These are phyloP conservation scores for Champsocephalus esox DNA, from an alignment of 2,797 vertebrate species.

Conservation along the genomic window DNA sequence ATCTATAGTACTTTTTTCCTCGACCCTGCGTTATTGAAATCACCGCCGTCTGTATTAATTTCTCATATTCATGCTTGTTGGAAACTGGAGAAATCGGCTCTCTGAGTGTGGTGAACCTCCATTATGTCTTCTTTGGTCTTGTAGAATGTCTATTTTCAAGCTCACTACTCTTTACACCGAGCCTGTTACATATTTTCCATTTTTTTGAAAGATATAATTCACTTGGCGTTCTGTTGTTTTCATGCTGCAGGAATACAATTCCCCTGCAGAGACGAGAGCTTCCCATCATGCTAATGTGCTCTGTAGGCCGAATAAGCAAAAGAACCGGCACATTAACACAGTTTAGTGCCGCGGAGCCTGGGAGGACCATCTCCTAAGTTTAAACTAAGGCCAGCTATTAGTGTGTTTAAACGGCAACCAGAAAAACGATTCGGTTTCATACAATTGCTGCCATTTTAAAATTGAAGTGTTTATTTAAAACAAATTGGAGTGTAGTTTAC, in stretches of 20 bases:
- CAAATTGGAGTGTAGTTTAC: too few species aligned
- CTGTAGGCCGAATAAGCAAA: slow-evolving; percentile 11
- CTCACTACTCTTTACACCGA: slow-evolving; percentile 4
- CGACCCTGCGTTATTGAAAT: slow-evolving; percentile 44
- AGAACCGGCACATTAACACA: slow-evolving; percentile 11
- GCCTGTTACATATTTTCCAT: slow-evolving; percentile 19
- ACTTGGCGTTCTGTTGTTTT: slow-evolving; percentile 35
- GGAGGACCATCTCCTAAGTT: neutral
- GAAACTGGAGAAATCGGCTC: slow-evolving; percentile 31
- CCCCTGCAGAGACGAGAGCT: slow-evolving; percentile 25
- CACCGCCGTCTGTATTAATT: slow-evolving; percentile 30
- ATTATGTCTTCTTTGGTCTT: slow-evolving; percentile 24
- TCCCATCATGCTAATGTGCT: slow-evolving; percentile 25
- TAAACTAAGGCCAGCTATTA: slow-evolving; percentile 14
- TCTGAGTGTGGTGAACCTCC: slow-evolving; percentile 6
- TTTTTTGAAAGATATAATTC: neutral
- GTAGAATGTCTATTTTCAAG: slow-evolving; percentile 17
- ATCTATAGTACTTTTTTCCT: slow-evolving; percentile 70
- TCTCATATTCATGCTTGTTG: slow-evolving; percentile 18
- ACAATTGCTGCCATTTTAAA: too few species aligned
- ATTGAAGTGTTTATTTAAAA: too few species aligned
- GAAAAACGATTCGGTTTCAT: too few species aligned
- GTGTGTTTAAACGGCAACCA: slow-evolving; percentile 25
- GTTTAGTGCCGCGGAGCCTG: slow-evolving; percentile 21
- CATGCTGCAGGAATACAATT: slow-evolving; percentile 19